These are phyloP conservation scores for Petrolisthes manimaculis DNA, from an alignment of 2,888 invertebrate genomes.

Conservation along the genomic window DNA sequence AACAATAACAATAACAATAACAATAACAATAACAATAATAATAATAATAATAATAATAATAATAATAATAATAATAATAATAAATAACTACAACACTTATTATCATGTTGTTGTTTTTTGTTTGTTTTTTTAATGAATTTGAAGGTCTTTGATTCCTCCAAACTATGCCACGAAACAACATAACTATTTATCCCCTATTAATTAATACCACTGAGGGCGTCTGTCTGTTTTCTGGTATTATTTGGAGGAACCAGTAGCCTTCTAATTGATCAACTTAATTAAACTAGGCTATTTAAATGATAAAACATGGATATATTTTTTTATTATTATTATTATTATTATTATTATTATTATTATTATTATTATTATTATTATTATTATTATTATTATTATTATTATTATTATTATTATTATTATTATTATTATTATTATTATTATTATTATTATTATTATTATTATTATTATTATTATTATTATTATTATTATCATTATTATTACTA, in stretches of 20 bases:
- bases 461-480: neutral
- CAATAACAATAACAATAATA: neutral
- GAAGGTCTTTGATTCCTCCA: too few species aligned
- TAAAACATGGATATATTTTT: neutral
- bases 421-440: neutral
- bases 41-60: slow-evolving; percentile 6
- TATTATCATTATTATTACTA: neutral
- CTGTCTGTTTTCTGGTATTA: too few species aligned
- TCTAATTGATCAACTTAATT: too few species aligned
- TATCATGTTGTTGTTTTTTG: too few species aligned
- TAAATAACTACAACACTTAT: neutral
- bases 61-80: slow-evolving; percentile 6
- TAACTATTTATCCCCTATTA: neutral
- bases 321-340: neutral
- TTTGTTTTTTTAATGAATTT: too few species aligned
- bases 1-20: neutral
- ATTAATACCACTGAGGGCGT: too few species aligned
- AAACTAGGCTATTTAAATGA: too few species aligned
- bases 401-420: neutral
- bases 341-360: neutral
- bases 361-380: neutral
- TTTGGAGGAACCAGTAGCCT: too few species aligned
- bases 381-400: neutral
- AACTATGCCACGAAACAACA: too few species aligned
- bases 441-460: slow-evolving; percentile 4